These are phyloP conservation scores for Xylocampa areola DNA, from an alignment of 2,888 invertebrate genomes.

Conservation along the genomic window DNA sequence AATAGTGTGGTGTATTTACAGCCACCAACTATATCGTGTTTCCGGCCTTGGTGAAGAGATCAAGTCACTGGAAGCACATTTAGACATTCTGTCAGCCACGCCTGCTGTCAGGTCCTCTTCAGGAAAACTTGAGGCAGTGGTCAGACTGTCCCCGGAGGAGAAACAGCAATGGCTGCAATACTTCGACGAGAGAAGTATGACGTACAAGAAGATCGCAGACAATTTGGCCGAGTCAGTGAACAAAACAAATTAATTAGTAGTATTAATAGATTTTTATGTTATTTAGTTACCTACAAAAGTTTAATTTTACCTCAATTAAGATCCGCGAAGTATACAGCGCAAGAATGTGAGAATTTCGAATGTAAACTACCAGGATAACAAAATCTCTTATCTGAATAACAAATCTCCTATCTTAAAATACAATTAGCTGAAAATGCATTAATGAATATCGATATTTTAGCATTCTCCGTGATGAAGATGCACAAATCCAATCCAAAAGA, in stretches of 20 bases:
- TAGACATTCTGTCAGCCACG: slow-evolving; percentile 76
- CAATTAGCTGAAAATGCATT: too few relatives aligned
- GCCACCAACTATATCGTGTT: slow-evolving; percentile 79
- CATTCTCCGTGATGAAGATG: slow-evolving; percentile 78
- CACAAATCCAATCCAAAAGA: slow-evolving; percentile 63
- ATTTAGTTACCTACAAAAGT: too few relatives aligned
- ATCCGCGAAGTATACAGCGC: too few relatives aligned
- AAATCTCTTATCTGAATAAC: too few relatives aligned
- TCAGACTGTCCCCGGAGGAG: slow-evolving; percentile 77
- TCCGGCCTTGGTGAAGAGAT: slow-evolving; percentile 72
- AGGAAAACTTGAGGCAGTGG: slow-evolving; percentile 74
- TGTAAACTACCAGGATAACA: too few relatives aligned
- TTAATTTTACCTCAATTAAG: too few relatives aligned
- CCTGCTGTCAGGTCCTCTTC: slow-evolving; percentile 68
- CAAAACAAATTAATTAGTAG: not conserved
- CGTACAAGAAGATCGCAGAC: slow-evolving; percentile 73
- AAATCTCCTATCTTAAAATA: too few relatives aligned
- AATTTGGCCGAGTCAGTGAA: slow-evolving; percentile 79
- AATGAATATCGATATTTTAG: slow-evolving; percentile 57
- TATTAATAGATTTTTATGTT: too few relatives aligned
- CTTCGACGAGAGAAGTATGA: slow-evolving; percentile 71
- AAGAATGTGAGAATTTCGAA: too few relatives aligned
- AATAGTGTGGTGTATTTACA: slow-evolving; percentile 51
- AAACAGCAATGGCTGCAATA: slow-evolving; percentile 76
- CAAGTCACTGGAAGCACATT: slow-evolving; percentile 65